Base-by-base conservation (phyloP, 2,888 invertebrate genomes). In the Hypselothyrea guttata region DNA sequence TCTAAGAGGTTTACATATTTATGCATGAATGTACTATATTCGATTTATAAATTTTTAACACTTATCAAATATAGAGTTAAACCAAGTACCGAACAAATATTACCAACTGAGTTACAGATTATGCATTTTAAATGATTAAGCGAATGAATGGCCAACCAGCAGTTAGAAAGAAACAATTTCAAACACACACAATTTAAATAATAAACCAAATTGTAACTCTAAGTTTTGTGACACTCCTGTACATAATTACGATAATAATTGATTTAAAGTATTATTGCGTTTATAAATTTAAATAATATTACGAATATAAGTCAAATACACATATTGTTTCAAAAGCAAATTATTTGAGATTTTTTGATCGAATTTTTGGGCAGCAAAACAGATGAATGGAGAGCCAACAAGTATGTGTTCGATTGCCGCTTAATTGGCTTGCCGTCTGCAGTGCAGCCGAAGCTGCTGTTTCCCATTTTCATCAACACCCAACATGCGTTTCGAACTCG, bases 41-140 rank as follows among this genome's bases (percentile, higher is more conserved):
- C 22, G 4, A 30, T 31, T 37, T 53, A 46, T 53, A 53, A 44
- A 28, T 47, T 54, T 37, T 54, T 47, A 22, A 54, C 47, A 54
- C 45, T 9, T 44, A 45, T 37, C 45, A 53, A 7, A 53, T 37
- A 16, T 52, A 52, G 27, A 34, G 22, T 9, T 42, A 33, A 41
- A 33, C 13, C 11, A 42, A 42, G 28, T 11, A 44, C 52, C 44
- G 52, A 52, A 34, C 16, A 44, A 44, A 11, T 22, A 35, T 34
- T 16, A 42, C 42, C n/a, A 34, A 44, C 27, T 47, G 38, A 30
- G 22, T 22, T 22, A 22, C 22, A 22, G 22, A 22, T 22, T 22
- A 22, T 5, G 22, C 22, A 22, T 22, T 22, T 22, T 22, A 22
- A 22, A 22, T 22, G 22, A 22, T 5, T 22, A 22, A 22, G 22